phyloP scores from a whole-genome alignment of 2,113 vertebrate genomes.

The Rhea americana region DNA sequence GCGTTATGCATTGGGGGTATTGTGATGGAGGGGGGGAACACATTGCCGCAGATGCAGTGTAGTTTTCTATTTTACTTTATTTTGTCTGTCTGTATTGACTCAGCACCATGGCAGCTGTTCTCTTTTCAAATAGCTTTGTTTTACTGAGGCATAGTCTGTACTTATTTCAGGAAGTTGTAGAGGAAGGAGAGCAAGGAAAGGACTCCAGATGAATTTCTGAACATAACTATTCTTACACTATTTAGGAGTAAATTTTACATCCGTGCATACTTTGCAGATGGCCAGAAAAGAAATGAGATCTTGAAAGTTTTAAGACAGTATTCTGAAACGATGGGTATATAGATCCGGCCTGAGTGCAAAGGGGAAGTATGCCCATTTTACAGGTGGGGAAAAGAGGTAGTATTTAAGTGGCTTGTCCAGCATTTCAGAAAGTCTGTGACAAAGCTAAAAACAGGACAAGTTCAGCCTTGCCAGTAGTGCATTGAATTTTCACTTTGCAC shows the following conservation, averaged over 20 bases:
- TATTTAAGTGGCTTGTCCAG: neutral
- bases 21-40: slow-evolving; percentile 16
- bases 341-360: neutral
- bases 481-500: neutral
- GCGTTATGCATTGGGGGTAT: neutral
- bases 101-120: slow-evolving; percentile 69
- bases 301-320: neutral
- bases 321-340: neutral
- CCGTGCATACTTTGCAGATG: neutral
- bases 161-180: slow-evolving; percentile 60
- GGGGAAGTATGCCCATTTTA: neutral
- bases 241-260: slow-evolving; percentile 39
- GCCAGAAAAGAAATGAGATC: neutral
- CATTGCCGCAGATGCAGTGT: slow-evolving; percentile 60
- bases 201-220: slow-evolving; percentile 58
- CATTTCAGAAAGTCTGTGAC: neutral
- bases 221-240: neutral
- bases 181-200: slow-evolving; percentile 44
- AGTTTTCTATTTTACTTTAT: slow-evolving; percentile 58
- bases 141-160: slow-evolving; percentile 58
- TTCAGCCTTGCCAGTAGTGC: neutral
- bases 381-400: neutral
- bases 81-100: slow-evolving; percentile 67
- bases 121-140: slow-evolving; percentile 71
- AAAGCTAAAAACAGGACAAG: neutral